Base-by-base conservation (phyloP, 2,797 vertebrate species). In the Buceros bicornis region DNA sequence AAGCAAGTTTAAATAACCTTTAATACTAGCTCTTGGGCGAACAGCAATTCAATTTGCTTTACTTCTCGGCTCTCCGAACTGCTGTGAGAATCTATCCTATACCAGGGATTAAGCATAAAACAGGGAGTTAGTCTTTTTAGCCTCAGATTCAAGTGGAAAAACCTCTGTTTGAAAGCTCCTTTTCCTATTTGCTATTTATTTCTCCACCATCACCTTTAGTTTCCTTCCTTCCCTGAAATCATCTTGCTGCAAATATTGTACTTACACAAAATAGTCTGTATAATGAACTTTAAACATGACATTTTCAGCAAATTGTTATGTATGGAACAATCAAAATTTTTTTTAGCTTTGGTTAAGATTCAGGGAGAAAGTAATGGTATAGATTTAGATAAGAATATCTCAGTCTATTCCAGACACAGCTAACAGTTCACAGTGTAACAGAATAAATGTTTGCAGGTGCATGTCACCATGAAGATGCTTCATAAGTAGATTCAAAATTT, bases 1-100 rank as follows among this genome's bases (percentile, higher is more conserved):
- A 92, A 81, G 7, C 11, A 95, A 79, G 14, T 43, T 79, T 80
- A 94, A 94, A 71, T 74, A 78, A 82, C 12, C 19, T 71, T 80
- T 74, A 82, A 60, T 61, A 71, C 16, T 14, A 85, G 37, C 51
- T 64, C n/a, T 61, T 78, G 24, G 50, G 17, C 71, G 91, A 89
- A 89, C 42, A 76, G 4, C 11, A 37, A 69, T 85, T 85, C 8
- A 33, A 67, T 87, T 92, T 65, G 7, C 69, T 92, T 87, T 74
- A 53, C 18, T 22, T 29, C 8, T 87, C 45, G 65, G 20, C 25
- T 79, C 33, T 91, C 40, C 2, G 2, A 80, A 80, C n/a, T 43
- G 33, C 42, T 33, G 0, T 51, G 42, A 87, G 25, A 89, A 70
- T 2, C 11, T 67, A 14, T 14, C 14, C 11, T 48, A 21, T 20